Evolutionary conservation across 2,888 invertebrate species (phyloP).

Genomic region (Drosophila seclusa): DNA sequence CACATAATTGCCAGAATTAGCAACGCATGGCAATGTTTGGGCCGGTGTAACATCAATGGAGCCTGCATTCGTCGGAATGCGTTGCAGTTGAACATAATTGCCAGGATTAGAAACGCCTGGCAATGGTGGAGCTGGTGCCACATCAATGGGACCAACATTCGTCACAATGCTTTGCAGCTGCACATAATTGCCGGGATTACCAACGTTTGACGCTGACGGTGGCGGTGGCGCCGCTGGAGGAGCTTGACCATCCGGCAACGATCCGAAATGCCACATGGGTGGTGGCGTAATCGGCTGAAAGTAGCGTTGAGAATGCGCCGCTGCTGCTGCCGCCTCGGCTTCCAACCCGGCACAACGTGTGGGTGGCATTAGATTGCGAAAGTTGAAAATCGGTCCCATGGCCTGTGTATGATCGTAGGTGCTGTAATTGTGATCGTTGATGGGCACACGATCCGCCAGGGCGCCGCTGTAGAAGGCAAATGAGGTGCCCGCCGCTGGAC

Average conservation of each 20-base stretch:
- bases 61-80: neutral
- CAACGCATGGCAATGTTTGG: neutral
- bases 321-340: slow-evolving; percentile 39
- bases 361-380: slow-evolving; percentile 36
- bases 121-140: slow-evolving; percentile 1
- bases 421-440: slow-evolving; percentile 70
- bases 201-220: slow-evolving; percentile 5
- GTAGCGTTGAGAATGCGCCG: slow-evolving; percentile 65
- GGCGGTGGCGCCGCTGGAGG: slow-evolving; percentile 26
- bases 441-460: slow-evolving; percentile 62
- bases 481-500: slow-evolving; percentile 62
- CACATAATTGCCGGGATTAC: slow-evolving; percentile 20
- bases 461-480: slow-evolving; percentile 72
- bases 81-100: slow-evolving; percentile 7
- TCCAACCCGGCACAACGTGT: slow-evolving; percentile 64
- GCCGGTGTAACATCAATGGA: neutral
- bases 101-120: neutral
- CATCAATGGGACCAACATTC: slow-evolving; percentile 4
- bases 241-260: slow-evolving; percentile 37
- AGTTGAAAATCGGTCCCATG: slow-evolving; percentile 43
- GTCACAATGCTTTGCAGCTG: slow-evolving; percentile 10
- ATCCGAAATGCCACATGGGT: slow-evolving; percentile 58
- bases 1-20: slow-evolving; percentile 2
- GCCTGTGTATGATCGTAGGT: slow-evolving; percentile 60
- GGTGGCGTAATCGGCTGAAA: slow-evolving; percentile 70